phyloP scores from a whole-genome alignment of 2,888 invertebrate species.

The Ptilodon capucinus region DNA sequence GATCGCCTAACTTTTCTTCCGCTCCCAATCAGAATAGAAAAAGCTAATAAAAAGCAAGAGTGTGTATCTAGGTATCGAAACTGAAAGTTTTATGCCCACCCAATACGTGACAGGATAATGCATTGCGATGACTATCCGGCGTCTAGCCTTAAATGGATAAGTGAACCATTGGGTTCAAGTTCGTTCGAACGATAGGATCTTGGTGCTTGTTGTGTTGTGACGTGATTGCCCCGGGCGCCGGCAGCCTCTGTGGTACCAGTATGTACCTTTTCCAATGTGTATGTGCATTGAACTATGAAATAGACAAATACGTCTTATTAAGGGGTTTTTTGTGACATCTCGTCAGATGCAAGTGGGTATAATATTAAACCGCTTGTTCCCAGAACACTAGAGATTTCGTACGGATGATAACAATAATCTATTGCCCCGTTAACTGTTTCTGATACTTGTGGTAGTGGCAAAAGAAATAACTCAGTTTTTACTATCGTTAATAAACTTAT shows the following conservation, averaged over 20 bases:
- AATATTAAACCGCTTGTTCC: not conserved
- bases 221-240: conserved; percentile 66
- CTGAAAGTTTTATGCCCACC: conserved; percentile 37
- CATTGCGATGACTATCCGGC: conserved; percentile 41
- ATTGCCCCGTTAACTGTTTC: not conserved
- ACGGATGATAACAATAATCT: no score
- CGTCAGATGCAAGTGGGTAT: no score
- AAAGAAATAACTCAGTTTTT: not conserved
- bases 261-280: conserved; percentile 17
- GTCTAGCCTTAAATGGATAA: conserved; percentile 47
- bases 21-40: not conserved
- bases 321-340: not conserved
- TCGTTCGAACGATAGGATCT: conserved; percentile 57
- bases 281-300: not conserved
- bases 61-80: conserved; percentile 31
- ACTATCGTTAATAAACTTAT: not conserved
- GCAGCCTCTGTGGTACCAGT: conserved; percentile 37
- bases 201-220: conserved; percentile 68
- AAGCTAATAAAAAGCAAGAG: conserved; percentile 33
- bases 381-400: no score
- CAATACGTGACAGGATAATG: conserved; percentile 51
- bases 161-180: conserved; percentile 61
- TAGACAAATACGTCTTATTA: not conserved
- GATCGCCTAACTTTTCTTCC: not conserved
- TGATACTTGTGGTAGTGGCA: not conserved